phyloP scores from a whole-genome alignment of 2,888 invertebrate genomes.

The Palloptera scutellata region DNA sequence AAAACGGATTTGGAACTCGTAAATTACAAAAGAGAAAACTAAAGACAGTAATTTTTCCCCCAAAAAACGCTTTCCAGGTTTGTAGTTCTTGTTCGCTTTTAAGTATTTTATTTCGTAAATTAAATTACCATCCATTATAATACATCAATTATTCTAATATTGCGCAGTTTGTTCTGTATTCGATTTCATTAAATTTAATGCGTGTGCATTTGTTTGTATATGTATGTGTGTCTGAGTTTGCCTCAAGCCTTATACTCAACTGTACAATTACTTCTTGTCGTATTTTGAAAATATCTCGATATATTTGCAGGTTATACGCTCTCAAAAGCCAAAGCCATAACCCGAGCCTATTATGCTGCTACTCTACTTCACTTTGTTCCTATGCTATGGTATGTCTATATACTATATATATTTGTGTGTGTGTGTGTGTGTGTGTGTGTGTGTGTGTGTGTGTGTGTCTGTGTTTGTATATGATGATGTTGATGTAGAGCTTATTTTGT shows the following conservation, averaged over 20 bases:
- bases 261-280: no score
- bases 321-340: no score
- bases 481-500: background rate
- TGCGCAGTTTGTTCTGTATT: constrained; percentile 42
- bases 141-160: constrained; percentile 46
- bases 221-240: background rate
- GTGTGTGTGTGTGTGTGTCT: background rate
- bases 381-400: no score
- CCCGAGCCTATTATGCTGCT: no score
- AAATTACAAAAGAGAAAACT: background rate
- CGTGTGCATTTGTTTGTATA: background rate
- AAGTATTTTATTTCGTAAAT: constrained; percentile 34
- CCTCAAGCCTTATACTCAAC: no score
- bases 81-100: constrained; percentile 15
- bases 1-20: constrained; percentile 6
- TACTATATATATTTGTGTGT: no score
- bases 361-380: no score
- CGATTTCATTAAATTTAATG: constrained; percentile 38
- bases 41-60: background rate
- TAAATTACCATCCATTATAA: constrained; percentile 41
- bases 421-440: background rate
- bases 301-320: no score
- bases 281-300: no score
- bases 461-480: background rate
- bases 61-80: background rate